phyloP scores from a whole-genome alignment of 64 coral and sea anemone genomes.

The Orbicella faveolata region DNA sequence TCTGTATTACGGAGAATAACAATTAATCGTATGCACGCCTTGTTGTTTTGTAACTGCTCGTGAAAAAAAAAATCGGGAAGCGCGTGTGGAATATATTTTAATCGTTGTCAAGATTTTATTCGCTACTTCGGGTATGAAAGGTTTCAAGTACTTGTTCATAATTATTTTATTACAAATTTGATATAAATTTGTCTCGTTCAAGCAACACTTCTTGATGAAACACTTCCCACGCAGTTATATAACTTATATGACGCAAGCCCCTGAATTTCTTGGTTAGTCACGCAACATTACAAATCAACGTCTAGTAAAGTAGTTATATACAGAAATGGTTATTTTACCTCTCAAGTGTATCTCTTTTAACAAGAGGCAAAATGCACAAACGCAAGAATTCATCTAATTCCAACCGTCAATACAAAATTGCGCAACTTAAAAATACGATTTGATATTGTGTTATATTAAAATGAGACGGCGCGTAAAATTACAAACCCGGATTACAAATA shows the following conservation, averaged over 20 bases:
- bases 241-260: neutral
- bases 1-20: too few relatives aligned
- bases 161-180: neutral
- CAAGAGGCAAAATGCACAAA: too few relatives aligned
- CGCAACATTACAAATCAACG: neutral
- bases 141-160: neutral
- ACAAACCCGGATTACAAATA: neutral
- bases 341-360: too few relatives aligned
- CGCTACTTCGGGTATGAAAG: neutral
- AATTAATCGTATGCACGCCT: too few relatives aligned
- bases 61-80: too few relatives aligned
- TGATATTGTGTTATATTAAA: neutral
- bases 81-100: too few relatives aligned
- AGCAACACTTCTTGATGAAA: neutral
- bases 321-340: too few relatives aligned
- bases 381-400: too few relatives aligned
- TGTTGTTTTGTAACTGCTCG: too few relatives aligned
- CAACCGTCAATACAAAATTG: neutral
- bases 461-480: neutral
- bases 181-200: neutral
- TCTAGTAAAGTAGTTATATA: too few relatives aligned
- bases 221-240: neutral
- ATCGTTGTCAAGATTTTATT: neutral
- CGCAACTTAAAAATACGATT: neutral
- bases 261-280: neutral